Evolutionary conservation across 2,113 vertebrate genomes (phyloP).

Genomic region (cattle (Bos taurus)): ARS-UCD2.0 NC_037332.1:98883501-98884000

Average conservation of each 20-base stretch:
- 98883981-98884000: not conserved
- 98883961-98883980: not conserved
- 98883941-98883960: not conserved
- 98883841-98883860: not conserved
- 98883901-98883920: not conserved
- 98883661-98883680: not conserved
- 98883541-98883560: not conserved
- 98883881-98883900: not conserved
- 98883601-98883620: not conserved
- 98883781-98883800: not conserved
- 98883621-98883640: not conserved
- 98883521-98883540: not conserved
- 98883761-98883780: not conserved
- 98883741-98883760: not conserved
- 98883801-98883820: not conserved
- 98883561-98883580: not conserved
- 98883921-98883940: not conserved
- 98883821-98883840: not conserved
- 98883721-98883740: not conserved
- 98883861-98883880: not conserved
- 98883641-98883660: not conserved
- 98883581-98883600: not conserved
- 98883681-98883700: not conserved
- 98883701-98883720: not conserved
- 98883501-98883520: not conserved